Evolutionary conservation across 2,113 vertebrate species (phyloP).

Genomic region (Etia nguti): DNA sequence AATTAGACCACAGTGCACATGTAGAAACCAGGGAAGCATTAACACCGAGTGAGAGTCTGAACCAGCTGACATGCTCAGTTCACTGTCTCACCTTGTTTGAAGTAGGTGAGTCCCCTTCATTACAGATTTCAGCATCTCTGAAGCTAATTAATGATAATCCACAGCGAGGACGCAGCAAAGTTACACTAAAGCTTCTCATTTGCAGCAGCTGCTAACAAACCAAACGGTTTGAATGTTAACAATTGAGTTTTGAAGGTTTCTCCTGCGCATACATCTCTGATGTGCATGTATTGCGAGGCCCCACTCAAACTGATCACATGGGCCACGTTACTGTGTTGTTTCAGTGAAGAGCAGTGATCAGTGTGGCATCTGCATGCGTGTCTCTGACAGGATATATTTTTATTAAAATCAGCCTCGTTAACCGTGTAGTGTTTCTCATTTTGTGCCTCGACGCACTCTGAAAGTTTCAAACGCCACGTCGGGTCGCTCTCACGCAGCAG

Average conservation of each 20-base stretch:
- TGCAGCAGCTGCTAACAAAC: background rate
- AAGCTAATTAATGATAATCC: background rate
- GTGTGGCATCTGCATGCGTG: background rate
- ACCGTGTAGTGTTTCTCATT: background rate
- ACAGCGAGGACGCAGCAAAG: background rate
- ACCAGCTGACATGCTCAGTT: background rate
- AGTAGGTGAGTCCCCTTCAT: background rate
- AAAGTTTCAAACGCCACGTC: too few species aligned
- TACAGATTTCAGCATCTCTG: background rate
- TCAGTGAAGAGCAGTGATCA: background rate
- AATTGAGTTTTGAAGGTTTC: background rate
- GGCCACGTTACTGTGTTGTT: background rate
- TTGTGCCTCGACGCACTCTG: accelerated
- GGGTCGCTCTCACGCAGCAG: background rate
- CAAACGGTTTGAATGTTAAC: accelerated
- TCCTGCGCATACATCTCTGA: background rate
- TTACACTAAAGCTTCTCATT: background rate
- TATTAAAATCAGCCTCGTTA: background rate
- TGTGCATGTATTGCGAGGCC: background rate
- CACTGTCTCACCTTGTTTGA: background rate
- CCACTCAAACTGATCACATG: background rate
- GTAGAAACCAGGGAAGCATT: background rate
- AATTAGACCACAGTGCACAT: background rate
- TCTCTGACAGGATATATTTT: background rate
- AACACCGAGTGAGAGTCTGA: background rate